Evolutionary conservation across 1,140 invertebrate species (phyloP).

Genomic region (Phocides pigmalion): DNA sequence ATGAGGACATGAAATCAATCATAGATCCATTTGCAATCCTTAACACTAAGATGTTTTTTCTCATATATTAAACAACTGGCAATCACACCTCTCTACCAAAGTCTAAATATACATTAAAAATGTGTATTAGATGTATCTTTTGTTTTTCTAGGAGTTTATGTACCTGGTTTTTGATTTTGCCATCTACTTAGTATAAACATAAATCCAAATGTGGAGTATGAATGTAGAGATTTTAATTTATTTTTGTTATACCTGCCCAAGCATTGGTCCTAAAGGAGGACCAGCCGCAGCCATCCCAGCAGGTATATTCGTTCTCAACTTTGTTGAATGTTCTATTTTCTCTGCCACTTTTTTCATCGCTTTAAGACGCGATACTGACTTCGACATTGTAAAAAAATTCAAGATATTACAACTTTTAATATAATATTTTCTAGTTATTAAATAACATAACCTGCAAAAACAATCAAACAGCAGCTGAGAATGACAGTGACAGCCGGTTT

Average conservation of each 20-base stretch:
- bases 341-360: conserved; percentile 87
- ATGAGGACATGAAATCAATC: no score
- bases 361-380: conserved; percentile 86
- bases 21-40: no score
- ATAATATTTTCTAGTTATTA: conserved; percentile 19
- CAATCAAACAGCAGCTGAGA: not conserved
- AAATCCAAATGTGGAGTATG: no score
- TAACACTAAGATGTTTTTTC: no score
- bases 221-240: not conserved
- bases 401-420: conserved; percentile 9
- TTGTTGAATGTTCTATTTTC: conserved; percentile 89
- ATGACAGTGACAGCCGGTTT: not conserved
- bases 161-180: no score
- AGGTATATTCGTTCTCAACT: conserved; percentile 91
- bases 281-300: conserved; percentile 94
- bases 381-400: conserved; percentile 86
- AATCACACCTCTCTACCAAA: no score
- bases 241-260: conserved; percentile 93
- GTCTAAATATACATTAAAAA: no score
- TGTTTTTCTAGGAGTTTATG: no score
- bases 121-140: no score
- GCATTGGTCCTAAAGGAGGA: conserved; percentile 95
- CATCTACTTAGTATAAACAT: no score
- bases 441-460: conserved; percentile 15
- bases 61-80: not conserved